These are phyloP conservation scores for Perizoma affinitatum DNA, from an alignment of 2,888 invertebrate genomes.

Conservation along the genomic window DNA sequence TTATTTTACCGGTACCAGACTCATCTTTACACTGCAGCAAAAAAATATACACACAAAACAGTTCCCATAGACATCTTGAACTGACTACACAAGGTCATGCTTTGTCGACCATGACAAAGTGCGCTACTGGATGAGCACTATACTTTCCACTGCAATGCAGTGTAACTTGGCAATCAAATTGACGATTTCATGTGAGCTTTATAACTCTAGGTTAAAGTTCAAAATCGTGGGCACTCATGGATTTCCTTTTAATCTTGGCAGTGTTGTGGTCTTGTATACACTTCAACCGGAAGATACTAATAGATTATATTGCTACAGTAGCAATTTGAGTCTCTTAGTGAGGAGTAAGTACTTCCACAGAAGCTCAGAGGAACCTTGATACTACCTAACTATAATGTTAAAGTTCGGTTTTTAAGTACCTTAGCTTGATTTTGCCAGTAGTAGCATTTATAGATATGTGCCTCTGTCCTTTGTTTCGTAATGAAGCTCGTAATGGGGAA, in stretches of 20 bases:
- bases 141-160: constrained; percentile 52
- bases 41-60: constrained; percentile 28
- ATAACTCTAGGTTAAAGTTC: constrained; percentile 8
- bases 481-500: too few relatives aligned
- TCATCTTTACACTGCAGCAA: constrained; percentile 26
- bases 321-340: too few relatives aligned
- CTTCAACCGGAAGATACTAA: constrained; percentile 1
- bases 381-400: too few relatives aligned
- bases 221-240: neutral
- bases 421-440: too few relatives aligned
- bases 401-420: too few relatives aligned
- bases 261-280: constrained; percentile 7
- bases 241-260: neutral
- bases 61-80: constrained; percentile 25
- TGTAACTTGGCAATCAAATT: constrained; percentile 20
- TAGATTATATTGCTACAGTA: too few relatives aligned
- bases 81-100: constrained; percentile 42
- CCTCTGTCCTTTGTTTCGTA: too few relatives aligned
- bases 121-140: constrained; percentile 37
- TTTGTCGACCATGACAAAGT: constrained; percentile 32
- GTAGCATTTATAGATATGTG: too few relatives aligned
- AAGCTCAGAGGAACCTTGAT: too few relatives aligned
- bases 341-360: too few relatives aligned
- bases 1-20: constrained; percentile 14
- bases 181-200: neutral